phyloP scores from a whole-genome alignment of 2,888 invertebrate species.

The Spodoptera exigua region DNA sequence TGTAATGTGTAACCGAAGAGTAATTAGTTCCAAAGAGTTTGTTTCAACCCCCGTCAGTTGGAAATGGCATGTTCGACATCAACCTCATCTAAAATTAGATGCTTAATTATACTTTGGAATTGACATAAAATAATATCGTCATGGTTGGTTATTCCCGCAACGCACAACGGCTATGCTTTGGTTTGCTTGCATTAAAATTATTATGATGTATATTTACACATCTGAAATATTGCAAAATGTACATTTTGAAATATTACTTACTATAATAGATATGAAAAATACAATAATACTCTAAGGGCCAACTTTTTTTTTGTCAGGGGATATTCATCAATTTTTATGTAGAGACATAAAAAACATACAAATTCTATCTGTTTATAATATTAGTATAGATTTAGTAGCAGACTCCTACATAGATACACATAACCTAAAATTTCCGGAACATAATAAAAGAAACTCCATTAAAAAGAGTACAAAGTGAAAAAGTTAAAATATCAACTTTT shows the following conservation, averaged over 20 bases:
- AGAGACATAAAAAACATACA: too few species aligned
- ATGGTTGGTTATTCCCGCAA: too few species aligned
- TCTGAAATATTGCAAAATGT: too few species aligned
- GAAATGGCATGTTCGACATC: conserved; percentile 29
- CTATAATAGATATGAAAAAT: not conserved
- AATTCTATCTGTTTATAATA: too few species aligned
- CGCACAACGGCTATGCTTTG: too few species aligned
- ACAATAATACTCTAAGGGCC: not conserved
- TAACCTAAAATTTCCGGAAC: not conserved
- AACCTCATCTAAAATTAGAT: conserved; percentile 22
- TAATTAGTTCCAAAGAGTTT: conserved; percentile 37
- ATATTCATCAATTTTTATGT: too few species aligned
- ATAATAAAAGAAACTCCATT: conserved; percentile 25
- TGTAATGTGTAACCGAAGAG: conserved; percentile 13
- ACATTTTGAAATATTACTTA: too few species aligned
- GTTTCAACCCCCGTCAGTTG: conserved; percentile 33
- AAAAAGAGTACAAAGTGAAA: conserved; percentile 18
- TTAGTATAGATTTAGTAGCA: not conserved
- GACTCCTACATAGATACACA: not conserved
- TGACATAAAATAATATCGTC: too few species aligned
- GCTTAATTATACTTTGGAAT: conserved; percentile 12
- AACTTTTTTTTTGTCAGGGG: too few species aligned
- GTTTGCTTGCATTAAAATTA: too few species aligned
- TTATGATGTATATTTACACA: too few species aligned
- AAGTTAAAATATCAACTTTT: conserved; percentile 34